Evolutionary conservation across 2,888 invertebrate genomes (phyloP).

Genomic region (Unio pictorum): DNA sequence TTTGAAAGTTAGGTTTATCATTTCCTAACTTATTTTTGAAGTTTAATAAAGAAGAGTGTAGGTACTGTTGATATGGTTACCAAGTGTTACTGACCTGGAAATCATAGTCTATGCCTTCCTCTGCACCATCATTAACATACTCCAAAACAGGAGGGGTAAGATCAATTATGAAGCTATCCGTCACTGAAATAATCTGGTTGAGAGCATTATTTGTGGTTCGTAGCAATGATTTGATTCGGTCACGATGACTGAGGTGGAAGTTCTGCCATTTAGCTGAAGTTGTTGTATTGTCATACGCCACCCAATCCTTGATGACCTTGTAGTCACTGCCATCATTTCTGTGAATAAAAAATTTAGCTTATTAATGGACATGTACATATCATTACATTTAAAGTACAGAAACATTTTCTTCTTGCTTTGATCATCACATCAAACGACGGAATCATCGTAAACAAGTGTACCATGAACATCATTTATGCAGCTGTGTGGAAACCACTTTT

Average conservation of each 20-base stretch:
- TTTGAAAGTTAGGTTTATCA: no score
- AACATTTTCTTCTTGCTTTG: no score
- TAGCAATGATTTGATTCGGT: conserved; percentile 36
- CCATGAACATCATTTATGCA: no score
- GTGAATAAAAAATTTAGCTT: no score
- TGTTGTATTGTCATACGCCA: conserved; percentile 20
- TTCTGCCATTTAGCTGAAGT: conserved; percentile 45
- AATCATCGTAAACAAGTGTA: no score
- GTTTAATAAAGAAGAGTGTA: no score
- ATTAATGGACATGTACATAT: no score
- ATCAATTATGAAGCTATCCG: conserved; percentile 49
- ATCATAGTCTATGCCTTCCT: conserved; percentile 25
- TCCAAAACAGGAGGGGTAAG: conserved; percentile 48
- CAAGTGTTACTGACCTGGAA: conserved; percentile 35
- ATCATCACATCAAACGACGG: no score
- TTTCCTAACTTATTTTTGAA: no score
- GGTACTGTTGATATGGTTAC: no score
- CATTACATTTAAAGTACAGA: no score
- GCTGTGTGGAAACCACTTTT: no score
- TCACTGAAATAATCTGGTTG: conserved; percentile 25
- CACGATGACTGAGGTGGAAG: conserved; percentile 49
- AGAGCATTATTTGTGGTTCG: conserved; percentile 50
- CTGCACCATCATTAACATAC: conserved; percentile 41
- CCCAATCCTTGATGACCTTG: conserved; percentile 30
- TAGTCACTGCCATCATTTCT: conserved; percentile 15